These are phyloP conservation scores for Melipona quadrifasciata DNA, from an alignment of 1,140 invertebrate genomes.

Conservation along the genomic window DNA sequence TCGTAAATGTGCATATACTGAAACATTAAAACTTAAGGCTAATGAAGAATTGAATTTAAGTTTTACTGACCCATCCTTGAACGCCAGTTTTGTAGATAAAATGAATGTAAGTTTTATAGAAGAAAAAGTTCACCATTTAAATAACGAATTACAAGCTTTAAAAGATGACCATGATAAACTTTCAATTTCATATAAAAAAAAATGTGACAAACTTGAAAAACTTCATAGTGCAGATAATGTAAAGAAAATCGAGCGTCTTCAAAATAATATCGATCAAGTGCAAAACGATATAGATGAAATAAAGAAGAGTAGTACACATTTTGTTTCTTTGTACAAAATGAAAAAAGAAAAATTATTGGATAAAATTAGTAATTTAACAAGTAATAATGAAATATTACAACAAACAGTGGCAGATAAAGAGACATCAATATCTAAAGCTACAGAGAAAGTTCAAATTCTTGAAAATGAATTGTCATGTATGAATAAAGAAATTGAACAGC, in stretches of 20 bases:
- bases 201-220: slow-evolving; percentile 48
- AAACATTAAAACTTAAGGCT: slow-evolving; percentile 67
- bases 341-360: slow-evolving; percentile 28
- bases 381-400: slow-evolving; percentile 34
- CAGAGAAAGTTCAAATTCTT: slow-evolving; percentile 58
- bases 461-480: slow-evolving; percentile 58
- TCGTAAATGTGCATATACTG: slow-evolving; percentile 61
- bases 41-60: slow-evolving; percentile 65
- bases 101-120: slow-evolving; percentile 53
- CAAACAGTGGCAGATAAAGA: slow-evolving; percentile 44
- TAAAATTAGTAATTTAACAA: slow-evolving; percentile 37
- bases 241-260: slow-evolving; percentile 32
- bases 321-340: slow-evolving; percentile 3
- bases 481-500: slow-evolving; percentile 57
- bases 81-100: slow-evolving; percentile 38
- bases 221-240: slow-evolving; percentile 23
- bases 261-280: slow-evolving; percentile 18
- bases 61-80: slow-evolving; percentile 28
- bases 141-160: slow-evolving; percentile 44
- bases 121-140: slow-evolving; percentile 45
- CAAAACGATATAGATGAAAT: slow-evolving; percentile 46
- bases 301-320: slow-evolving; percentile 27
- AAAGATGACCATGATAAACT: slow-evolving; percentile 49
- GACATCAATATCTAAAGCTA: background rate
- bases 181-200: slow-evolving; percentile 36